These are phyloP conservation scores for Drosophila orosa DNA, from an alignment of 1,140 invertebrate species.

Conservation along the genomic window DNA sequence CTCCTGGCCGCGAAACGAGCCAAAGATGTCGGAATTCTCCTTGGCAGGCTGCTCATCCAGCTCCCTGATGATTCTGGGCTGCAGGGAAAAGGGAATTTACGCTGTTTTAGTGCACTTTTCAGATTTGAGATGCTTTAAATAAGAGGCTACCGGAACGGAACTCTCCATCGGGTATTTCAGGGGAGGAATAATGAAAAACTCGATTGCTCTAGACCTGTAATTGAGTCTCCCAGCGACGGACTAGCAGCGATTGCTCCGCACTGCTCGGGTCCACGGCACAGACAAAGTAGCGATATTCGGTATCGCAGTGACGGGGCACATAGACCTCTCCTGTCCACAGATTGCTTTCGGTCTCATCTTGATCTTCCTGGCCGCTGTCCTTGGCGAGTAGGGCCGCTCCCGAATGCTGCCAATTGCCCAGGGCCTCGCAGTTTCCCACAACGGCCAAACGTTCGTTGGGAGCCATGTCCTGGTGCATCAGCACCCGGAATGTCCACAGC, in stretches of 20 bases:
- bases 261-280: constrained; percentile 86
- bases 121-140: not conserved
- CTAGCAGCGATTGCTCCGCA: constrained; percentile 86
- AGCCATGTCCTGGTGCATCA: constrained; percentile 59
- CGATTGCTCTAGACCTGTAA: constrained; percentile 81
- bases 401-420: constrained; percentile 85
- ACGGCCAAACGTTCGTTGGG: constrained; percentile 85
- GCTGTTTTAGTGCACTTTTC: not conserved
- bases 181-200: constrained; percentile 2
- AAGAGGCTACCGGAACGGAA: constrained; percentile 13
- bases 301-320: constrained; percentile 88
- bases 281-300: constrained; percentile 92
- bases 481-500: constrained; percentile 84
- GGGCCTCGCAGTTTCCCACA: constrained; percentile 84
- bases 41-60: constrained; percentile 67
- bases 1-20: constrained; percentile 85
- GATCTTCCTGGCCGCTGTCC: constrained; percentile 62
- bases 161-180: constrained; percentile 16
- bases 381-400: constrained; percentile 84
- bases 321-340: constrained; percentile 85
- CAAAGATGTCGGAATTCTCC: constrained; percentile 86
- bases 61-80: constrained; percentile 86
- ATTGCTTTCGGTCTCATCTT: constrained; percentile 76
- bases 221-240: constrained; percentile 94
- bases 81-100: not conserved